These are phyloP conservation scores for Hormaphis cornu DNA, from an alignment of 1,140 invertebrate species.

Conservation along the genomic window DNA sequence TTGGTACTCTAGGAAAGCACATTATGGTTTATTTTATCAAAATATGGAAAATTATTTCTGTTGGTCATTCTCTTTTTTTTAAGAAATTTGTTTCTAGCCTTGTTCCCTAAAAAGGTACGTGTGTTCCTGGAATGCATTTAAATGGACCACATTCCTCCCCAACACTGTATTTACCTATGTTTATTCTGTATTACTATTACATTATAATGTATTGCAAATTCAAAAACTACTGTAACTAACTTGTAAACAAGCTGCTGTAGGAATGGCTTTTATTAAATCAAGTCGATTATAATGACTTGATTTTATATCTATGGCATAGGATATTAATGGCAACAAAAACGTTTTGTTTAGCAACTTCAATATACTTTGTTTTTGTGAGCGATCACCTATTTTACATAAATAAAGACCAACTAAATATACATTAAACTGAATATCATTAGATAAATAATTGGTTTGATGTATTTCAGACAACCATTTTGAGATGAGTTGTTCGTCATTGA, in stretches of 20 bases:
- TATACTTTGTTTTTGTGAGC: background rate
- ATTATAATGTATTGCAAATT: background rate
- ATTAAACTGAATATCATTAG: background rate
- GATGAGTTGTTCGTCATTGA: background rate
- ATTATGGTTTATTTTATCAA: too few species aligned
- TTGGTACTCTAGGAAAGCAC: too few species aligned
- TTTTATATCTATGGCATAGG: slow-evolving; percentile 11
- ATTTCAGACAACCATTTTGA: slow-evolving; percentile 14
- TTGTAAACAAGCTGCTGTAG: slow-evolving; percentile 1
- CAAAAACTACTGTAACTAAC: background rate
- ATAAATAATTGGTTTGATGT: background rate
- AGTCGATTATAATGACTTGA: background rate
- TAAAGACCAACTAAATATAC: slow-evolving; percentile 15
- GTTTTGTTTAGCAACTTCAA: slow-evolving; percentile 17
- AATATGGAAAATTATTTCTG: too few species aligned
- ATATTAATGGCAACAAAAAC: slow-evolving; percentile 2
- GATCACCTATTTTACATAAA: background rate
- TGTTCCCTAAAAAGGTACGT: too few species aligned
- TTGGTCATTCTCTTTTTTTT: too few species aligned
- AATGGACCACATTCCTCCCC: too few species aligned
- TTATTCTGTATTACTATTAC: background rate
- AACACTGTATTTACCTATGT: background rate
- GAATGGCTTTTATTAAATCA: slow-evolving; percentile 15
- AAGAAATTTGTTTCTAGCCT: too few species aligned
- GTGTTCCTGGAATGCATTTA: too few species aligned